These are phyloP conservation scores for Fissipunctia ypsillon DNA, from an alignment of 2,888 invertebrate species.

Conservation along the genomic window DNA sequence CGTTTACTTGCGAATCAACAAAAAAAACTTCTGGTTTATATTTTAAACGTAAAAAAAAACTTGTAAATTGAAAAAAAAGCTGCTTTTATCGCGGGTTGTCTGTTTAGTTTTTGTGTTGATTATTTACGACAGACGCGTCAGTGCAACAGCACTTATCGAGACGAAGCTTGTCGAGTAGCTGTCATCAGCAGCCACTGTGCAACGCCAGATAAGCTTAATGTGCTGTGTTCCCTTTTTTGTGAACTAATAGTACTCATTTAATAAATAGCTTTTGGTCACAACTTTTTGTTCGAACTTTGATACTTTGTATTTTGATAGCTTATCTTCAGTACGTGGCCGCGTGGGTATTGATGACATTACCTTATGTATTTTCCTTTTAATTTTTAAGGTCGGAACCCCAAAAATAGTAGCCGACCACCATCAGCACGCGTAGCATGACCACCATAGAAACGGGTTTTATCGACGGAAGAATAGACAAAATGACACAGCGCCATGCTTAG, in stretches of 20 bases:
- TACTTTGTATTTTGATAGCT: neutral
- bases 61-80: conserved; percentile 1
- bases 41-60: conserved; percentile 10
- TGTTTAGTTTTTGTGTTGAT: conserved; percentile 39
- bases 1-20: conserved; percentile 4
- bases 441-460: too few relatives aligned
- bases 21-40: conserved; percentile 31
- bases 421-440: too few relatives aligned
- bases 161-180: conserved; percentile 57
- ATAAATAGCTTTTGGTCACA: conserved; percentile 1
- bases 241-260: neutral
- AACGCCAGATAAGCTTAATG: conserved; percentile 48
- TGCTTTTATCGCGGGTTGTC: conserved; percentile 28
- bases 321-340: neutral
- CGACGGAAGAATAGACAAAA: too few relatives aligned
- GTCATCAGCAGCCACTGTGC: conserved; percentile 65
- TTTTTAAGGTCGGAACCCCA: too few relatives aligned
- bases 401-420: neutral
- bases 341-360: neutral
- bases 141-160: conserved; percentile 47
- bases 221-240: conserved; percentile 19
- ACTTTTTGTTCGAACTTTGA: neutral
- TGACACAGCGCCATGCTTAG: too few relatives aligned
- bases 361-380: neutral
- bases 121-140: conserved; percentile 49